phyloP scores from a whole-genome alignment of 2,113 vertebrate genomes.

The Pogona vitticeps region DNA sequence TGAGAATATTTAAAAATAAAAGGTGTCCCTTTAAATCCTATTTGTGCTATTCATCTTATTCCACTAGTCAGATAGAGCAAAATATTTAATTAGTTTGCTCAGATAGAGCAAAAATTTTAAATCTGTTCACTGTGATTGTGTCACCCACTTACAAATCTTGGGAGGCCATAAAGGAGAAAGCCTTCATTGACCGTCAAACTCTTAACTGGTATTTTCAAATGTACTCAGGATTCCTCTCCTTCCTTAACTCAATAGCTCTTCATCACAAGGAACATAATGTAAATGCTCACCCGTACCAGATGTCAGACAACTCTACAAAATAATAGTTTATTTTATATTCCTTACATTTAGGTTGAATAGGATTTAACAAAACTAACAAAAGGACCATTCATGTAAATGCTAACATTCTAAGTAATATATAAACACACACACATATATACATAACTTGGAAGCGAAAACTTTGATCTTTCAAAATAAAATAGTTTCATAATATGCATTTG shows the following conservation, averaged over 20 bases:
- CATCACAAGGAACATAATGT: too few relatives aligned
- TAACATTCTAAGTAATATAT: too few relatives aligned
- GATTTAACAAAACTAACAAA: neutral
- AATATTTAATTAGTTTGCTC: neutral
- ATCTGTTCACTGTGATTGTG: neutral
- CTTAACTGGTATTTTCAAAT: constrained; percentile 7
- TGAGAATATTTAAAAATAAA: neutral
- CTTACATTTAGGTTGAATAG: neutral
- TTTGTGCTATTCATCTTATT: constrained; percentile 9
- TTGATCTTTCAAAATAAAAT: constrained; percentile 39
- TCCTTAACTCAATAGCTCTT: neutral
- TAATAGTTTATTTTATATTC: neutral
- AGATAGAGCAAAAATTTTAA: constrained; percentile 19
- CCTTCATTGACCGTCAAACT: constrained; percentile 11
- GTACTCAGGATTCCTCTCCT: neutral
- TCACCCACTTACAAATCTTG: constrained; percentile 1
- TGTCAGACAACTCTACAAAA: neutral
- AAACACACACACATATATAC: too few relatives aligned
- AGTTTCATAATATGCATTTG: too few relatives aligned
- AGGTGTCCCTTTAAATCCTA: neutral
- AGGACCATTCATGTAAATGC: neutral
- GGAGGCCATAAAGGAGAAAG: neutral
- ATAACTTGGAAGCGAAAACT: constrained; percentile 38
- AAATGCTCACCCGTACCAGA: neutral
- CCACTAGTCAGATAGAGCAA: too few relatives aligned